Conservation (phyloP, 2,113 vertebrate genomes). For the Myiozetetes cayanensis region DNA sequence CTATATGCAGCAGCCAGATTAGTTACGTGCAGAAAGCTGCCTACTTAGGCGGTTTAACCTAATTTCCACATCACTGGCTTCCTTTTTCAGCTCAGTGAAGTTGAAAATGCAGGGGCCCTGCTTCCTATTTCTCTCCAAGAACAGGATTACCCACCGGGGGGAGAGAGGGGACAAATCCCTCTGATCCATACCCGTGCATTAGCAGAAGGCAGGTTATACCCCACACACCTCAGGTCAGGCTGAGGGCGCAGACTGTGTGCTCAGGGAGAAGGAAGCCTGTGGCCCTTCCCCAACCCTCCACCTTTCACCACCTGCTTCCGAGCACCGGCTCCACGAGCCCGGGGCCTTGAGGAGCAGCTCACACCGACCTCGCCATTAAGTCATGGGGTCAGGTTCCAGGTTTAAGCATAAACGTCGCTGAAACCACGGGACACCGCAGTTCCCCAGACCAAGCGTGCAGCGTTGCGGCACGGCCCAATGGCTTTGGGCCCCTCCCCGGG, state of each 20-base stretch:
- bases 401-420: accelerated
- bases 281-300: background rate
- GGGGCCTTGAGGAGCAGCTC: accelerated
- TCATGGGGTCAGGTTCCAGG: accelerated
- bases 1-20: slow-evolving; percentile 27
- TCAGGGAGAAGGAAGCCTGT: background rate
- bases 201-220: too few relatives aligned
- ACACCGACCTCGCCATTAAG: accelerated
- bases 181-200: background rate
- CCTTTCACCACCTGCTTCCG: background rate
- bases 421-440: background rate
- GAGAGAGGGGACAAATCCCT: background rate
- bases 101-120: background rate
- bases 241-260: background rate
- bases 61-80: slow-evolving; percentile 49
- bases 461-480: accelerated
- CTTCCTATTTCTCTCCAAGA: slow-evolving; percentile 10
- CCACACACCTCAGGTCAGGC: background rate
- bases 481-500: background rate
- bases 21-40: slow-evolving; percentile 43
- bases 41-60: slow-evolving; percentile 57
- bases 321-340: background rate
- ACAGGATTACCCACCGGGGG: background rate
- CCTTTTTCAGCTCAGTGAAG: slow-evolving; percentile 39
- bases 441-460: background rate